A percentile compares a stretch with the other conserved stretches of the same genome.
These are phyloP conservation scores for Pseudochromis fuscus DNA, from an alignment of 2,797 vertebrate species.

Conservation along the genomic window DNA sequence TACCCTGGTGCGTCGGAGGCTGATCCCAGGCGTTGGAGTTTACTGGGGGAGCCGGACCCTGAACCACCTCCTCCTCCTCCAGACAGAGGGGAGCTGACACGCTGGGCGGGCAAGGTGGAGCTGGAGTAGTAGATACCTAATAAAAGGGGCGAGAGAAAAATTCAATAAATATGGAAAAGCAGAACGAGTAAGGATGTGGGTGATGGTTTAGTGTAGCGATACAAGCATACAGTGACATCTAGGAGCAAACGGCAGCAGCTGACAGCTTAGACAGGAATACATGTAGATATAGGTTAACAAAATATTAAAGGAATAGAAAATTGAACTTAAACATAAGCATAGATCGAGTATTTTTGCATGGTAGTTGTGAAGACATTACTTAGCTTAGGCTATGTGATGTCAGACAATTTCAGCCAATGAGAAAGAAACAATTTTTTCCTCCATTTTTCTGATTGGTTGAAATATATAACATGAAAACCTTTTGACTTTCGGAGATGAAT, in stretches of 20 bases:
- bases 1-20: slow-evolving; percentile 89
- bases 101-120: slow-evolving; percentile 94
- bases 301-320: too few relatives aligned
- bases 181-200: neutral
- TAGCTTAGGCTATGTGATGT: too few relatives aligned
- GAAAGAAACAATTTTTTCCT: too few relatives aligned
- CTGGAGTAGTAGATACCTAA: slow-evolving; percentile 93
- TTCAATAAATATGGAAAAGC: neutral
- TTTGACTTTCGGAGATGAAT: too few relatives aligned
- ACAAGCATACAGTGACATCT: too few relatives aligned
- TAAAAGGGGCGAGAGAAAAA: slow-evolving; percentile 2
- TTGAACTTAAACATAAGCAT: too few relatives aligned
- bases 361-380: too few relatives aligned
- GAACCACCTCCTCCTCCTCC: slow-evolving; percentile 82
- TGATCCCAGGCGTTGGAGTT: slow-evolving; percentile 94
- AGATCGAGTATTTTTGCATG: too few relatives aligned
- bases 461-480: too few relatives aligned
- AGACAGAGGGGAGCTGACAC: slow-evolving; percentile 93
- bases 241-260: neutral
- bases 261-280: neutral
- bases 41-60: slow-evolving; percentile 88
- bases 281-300: neutral
- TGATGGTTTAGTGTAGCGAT: neutral
- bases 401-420: too few relatives aligned
- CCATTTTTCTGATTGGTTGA: too few relatives aligned